Evolutionary conservation across 1,140 invertebrate species (phyloP).

Genomic region (Acromyrmex heyeri): DNA sequence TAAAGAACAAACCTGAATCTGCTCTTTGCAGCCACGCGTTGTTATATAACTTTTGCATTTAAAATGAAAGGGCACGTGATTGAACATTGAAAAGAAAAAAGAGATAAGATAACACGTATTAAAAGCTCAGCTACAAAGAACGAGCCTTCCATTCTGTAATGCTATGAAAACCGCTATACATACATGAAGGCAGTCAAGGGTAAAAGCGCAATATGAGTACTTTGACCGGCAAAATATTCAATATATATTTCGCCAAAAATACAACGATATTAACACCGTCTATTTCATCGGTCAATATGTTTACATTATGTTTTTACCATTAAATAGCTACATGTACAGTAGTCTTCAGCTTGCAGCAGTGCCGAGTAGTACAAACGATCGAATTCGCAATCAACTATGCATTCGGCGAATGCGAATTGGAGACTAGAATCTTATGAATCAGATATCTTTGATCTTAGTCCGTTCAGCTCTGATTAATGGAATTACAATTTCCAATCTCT

Average conservation of each 20-base stretch:
- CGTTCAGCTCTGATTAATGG: neutral
- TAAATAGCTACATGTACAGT: neutral
- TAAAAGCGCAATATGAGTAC: neutral
- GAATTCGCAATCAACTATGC: neutral
- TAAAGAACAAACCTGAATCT: neutral
- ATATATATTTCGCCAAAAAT: neutral
- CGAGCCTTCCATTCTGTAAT: neutral
- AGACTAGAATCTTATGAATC: neutral
- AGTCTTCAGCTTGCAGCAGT: neutral
- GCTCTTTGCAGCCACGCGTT: neutral
- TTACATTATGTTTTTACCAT: neutral
- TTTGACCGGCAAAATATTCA: constrained; percentile 2
- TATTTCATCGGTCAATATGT: neutral
- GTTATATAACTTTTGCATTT: neutral
- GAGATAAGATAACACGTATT: neutral
- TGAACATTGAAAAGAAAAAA: neutral
- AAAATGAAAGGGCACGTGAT: neutral
- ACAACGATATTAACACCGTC: neutral
- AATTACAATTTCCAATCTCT: neutral
- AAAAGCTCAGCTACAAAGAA: neutral
- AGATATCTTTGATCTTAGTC: neutral
- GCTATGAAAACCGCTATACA: neutral
- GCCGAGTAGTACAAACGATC: neutral
- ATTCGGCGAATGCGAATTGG: neutral
- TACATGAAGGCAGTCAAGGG: neutral